Base-by-base conservation (phyloP, 2,113 vertebrate genomes). In the Hemiprocne comata region DNA sequence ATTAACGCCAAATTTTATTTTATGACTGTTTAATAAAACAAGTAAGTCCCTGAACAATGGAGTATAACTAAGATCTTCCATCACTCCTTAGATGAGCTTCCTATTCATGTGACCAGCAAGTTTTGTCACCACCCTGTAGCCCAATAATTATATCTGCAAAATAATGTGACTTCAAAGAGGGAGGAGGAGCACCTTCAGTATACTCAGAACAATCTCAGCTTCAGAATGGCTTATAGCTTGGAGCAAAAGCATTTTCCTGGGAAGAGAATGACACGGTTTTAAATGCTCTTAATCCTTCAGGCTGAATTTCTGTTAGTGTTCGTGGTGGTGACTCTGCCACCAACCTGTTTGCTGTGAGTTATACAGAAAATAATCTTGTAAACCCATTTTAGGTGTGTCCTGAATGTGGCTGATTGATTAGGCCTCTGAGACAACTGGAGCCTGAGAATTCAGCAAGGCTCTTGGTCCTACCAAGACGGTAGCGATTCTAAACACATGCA, bases 111-210 rank as follows among this genome's bases (percentile, higher is more conserved):
- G 20, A 84, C 21, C 48, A 89, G 69, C 33, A 67, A 93, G 86
- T 84, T 69, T 53, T 78, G 83, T 81, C 80, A 90, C 80, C 93
- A 75, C 70, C 53, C 58, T 40, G 5, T 0, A 85, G 76, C 61
- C 61, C 61, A 78, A 25, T 53, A 93, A 96, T 96, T 91, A 82
- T 8, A 57, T 94, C 85, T 84, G 76, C 80, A 94, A 95, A 95
- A 50, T 66, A 71, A 87, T 57, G 38, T 67, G 34, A 87, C 91
- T 95, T 94, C 89, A 94, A 73, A 92, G 48, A 24, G 38, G 33
- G 53, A 90, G 91, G 61, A 93, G 80, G 55, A 89, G 53, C 18
- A 77, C 33, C 38, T 78, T 71, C 65, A 28, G 33, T 25, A 28
- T 51, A 46, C 78, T 87, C 76, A 33, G 42, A 77, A 88, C 0